A percentile compares a stretch with the other conserved stretches of the same genome.
Evolutionary conservation across 2,797 vertebrate species (phyloP).

Genomic region (Malacoraja senta): DNA sequence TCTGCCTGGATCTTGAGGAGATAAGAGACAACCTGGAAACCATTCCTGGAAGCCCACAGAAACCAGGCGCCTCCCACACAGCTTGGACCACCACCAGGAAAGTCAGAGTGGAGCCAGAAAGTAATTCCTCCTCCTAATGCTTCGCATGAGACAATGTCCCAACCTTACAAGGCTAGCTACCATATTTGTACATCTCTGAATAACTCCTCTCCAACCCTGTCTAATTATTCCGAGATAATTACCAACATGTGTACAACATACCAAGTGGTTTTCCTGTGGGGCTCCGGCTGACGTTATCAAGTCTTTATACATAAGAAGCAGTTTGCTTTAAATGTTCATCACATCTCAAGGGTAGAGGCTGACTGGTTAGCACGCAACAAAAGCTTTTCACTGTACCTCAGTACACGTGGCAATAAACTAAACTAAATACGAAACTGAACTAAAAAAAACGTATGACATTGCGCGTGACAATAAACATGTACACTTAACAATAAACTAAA

Average conservation of each 20-base stretch:
- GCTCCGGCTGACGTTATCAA: not conserved
- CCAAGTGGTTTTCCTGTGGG: not conserved
- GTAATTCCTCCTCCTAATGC: not conserved
- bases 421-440: too few species aligned
- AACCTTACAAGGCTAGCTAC: not conserved
- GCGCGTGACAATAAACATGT: too few species aligned
- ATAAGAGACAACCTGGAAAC: not conserved
- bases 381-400: too few species aligned
- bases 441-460: too few species aligned
- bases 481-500: too few species aligned
- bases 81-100: not conserved
- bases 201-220: not conserved
- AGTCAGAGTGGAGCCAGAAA: not conserved
- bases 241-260: not conserved
- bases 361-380: too few species aligned
- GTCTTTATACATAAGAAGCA: not conserved
- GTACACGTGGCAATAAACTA: too few species aligned
- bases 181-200: not conserved
- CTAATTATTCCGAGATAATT: not conserved
- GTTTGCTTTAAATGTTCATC: too few species aligned
- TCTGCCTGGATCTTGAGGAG: not conserved
- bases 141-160: conserved; percentile 2
- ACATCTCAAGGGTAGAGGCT: too few species aligned
- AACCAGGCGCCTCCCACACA: conserved; percentile 4
- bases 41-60: conserved; percentile 25